phyloP scores from a whole-genome alignment of 2,113 vertebrate species.

The Protomyctophum bolini region DNA sequence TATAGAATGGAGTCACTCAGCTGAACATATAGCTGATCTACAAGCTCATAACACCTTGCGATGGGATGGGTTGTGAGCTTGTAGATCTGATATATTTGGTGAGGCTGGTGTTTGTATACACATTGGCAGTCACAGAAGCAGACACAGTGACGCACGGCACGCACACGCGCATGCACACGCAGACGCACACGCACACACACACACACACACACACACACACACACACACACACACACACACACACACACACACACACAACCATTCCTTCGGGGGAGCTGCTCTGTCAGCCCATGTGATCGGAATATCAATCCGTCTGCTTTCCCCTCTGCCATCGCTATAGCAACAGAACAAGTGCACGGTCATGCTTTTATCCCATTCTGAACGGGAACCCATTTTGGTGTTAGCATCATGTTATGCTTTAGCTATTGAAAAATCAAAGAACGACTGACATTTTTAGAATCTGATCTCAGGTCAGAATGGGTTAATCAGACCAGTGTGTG shows the following conservation, averaged over 20 bases:
- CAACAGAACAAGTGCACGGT: conserved; percentile 72
- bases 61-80: too few species aligned
- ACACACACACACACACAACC: not conserved
- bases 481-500: too few species aligned
- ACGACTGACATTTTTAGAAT: too few species aligned
- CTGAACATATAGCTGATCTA: not conserved
- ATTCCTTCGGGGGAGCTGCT: conserved; percentile 43
- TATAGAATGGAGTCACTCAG: not conserved
- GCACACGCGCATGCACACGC: conserved; percentile 13
- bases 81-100: too few species aligned
- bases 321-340: conserved; percentile 60
- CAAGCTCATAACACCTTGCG: too few species aligned
- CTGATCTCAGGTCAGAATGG: too few species aligned
- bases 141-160: not conserved
- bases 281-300: conserved; percentile 58
- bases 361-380: conserved; percentile 70
- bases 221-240: conserved; percentile 16
- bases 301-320: conserved; percentile 69
- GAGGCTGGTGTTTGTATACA: too few species aligned
- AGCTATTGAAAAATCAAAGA: too few species aligned
- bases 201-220: not conserved
- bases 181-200: not conserved
- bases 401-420: too few species aligned
- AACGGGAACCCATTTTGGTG: too few species aligned
- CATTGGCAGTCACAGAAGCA: not conserved